These are phyloP conservation scores for Brachionus asplanchnoidis DNA, from an alignment of 1,140 invertebrate genomes.

Conservation along the genomic window DNA sequence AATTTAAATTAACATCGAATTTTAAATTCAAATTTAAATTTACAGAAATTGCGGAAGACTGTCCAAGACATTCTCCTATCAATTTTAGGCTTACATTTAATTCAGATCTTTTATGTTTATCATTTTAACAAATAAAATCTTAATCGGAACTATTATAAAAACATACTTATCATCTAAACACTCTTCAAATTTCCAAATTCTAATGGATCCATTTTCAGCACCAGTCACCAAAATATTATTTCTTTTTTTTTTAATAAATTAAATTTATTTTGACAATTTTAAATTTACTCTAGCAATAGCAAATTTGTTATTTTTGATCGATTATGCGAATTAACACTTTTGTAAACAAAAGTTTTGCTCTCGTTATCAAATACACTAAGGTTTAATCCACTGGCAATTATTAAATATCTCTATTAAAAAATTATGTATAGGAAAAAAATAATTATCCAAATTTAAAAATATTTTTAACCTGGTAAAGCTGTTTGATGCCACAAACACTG, in stretches of 20 bases:
- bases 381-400: not conserved
- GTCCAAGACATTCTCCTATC: not conserved
- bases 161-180: not conserved
- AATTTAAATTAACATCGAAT: not conserved
- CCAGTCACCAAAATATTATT: not conserved
- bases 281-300: not conserved
- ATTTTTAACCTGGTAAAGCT: not conserved
- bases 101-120: not conserved
- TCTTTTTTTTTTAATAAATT: not conserved
- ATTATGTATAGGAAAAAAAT: not conserved
- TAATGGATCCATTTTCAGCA: slow-evolving; percentile 10
- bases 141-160: not conserved
- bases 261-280: not conserved
- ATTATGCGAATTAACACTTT: not conserved
- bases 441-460: not conserved
- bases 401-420: not conserved
- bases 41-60: not conserved
- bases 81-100: not conserved
- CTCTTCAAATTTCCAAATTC: slow-evolving; percentile 20
- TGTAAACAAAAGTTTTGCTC: not conserved
- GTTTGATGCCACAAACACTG: not conserved
- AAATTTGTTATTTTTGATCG: not conserved
- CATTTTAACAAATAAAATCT: not conserved
- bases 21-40: not conserved
- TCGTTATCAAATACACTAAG: not conserved